These are phyloP conservation scores for Lacerta viridis DNA, from an alignment of 2,797 vertebrate species.

Conservation along the genomic window DNA sequence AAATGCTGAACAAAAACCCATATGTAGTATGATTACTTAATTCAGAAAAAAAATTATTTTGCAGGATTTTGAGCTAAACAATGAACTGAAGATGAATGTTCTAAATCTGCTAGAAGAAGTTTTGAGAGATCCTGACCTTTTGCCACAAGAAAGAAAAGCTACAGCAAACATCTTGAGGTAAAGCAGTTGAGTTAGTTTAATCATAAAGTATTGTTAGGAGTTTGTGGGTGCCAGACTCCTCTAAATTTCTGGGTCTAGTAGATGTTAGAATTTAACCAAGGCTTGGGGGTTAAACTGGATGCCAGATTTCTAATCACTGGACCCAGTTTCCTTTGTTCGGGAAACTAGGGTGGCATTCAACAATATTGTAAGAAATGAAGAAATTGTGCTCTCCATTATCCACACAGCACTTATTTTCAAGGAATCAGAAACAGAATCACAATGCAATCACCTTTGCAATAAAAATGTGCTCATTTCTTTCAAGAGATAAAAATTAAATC, in stretches of 20 bases:
- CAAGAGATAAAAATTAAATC: neutral
- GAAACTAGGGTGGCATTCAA: neutral
- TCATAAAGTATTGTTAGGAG: neutral
- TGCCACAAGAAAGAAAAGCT: slow-evolving; percentile 97
- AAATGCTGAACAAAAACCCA: neutral
- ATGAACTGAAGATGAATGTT: slow-evolving; percentile 93
- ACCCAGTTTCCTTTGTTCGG: no score
- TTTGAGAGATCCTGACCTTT: slow-evolving; percentile 94
- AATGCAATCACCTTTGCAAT: neutral
- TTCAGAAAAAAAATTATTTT: slow-evolving; percentile 54
- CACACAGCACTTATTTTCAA: slow-evolving; percentile 23
- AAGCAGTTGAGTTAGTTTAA: slow-evolving; percentile 16
- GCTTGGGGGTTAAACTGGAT: no score
- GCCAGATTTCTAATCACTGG: no score
- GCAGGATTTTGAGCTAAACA: slow-evolving; percentile 96
- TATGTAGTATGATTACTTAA: neutral
- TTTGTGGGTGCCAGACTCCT: no score
- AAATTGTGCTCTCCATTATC: neutral
- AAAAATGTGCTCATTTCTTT: neutral
- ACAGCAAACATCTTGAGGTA: slow-evolving; percentile 95
- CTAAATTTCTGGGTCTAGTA: no score
- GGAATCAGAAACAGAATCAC: neutral
- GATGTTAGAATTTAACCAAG: no score
- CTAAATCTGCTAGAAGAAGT: slow-evolving; percentile 95
- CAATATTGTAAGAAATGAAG: neutral